phyloP scores from a whole-genome alignment of 2,888 invertebrate genomes.

The Melinopterus prodromus region DNA sequence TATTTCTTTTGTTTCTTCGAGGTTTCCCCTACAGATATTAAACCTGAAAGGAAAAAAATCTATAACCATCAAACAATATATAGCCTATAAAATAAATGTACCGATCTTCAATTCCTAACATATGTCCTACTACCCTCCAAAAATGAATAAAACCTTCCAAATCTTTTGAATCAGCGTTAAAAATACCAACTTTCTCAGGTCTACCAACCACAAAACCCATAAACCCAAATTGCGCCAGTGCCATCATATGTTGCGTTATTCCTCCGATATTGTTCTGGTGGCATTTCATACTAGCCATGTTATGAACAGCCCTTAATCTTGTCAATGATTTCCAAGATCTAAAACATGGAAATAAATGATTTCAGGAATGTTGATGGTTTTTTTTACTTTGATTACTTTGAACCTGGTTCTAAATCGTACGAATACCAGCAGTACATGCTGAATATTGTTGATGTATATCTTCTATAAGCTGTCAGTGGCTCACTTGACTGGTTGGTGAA shows the following conservation, averaged over 20 bases:
- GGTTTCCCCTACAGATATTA: slow-evolving; percentile 72
- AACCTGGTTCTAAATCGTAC: slow-evolving; percentile 69
- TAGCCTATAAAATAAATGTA: slow-evolving; percentile 50
- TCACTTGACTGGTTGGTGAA: slow-evolving; percentile 77
- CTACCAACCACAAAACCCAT: slow-evolving; percentile 76
- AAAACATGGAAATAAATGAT: slow-evolving; percentile 27
- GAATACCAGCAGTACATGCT: slow-evolving; percentile 86
- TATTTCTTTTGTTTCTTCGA: slow-evolving; percentile 69
- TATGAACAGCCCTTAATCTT: slow-evolving; percentile 73
- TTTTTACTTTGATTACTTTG: slow-evolving; percentile 61
- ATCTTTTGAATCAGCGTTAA: slow-evolving; percentile 67
- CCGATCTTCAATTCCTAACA: slow-evolving; percentile 85
- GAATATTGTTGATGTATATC: slow-evolving; percentile 81
- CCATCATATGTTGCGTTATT: slow-evolving; percentile 85
- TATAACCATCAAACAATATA: too few relatives aligned
- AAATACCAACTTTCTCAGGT: slow-evolving; percentile 71
- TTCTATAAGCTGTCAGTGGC: slow-evolving; percentile 71
- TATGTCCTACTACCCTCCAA: slow-evolving; percentile 83
- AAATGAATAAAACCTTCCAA: slow-evolving; percentile 81
- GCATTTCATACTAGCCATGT: slow-evolving; percentile 67
- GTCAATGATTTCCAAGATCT: slow-evolving; percentile 75
- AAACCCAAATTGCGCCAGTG: slow-evolving; percentile 87
- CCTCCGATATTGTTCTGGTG: slow-evolving; percentile 61
- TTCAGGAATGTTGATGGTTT: background rate
- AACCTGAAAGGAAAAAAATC: slow-evolving; percentile 62